Evolutionary conservation across 2,797 vertebrate genomes (phyloP).

Genomic region (Eupleurogrammus muticus): DNA sequence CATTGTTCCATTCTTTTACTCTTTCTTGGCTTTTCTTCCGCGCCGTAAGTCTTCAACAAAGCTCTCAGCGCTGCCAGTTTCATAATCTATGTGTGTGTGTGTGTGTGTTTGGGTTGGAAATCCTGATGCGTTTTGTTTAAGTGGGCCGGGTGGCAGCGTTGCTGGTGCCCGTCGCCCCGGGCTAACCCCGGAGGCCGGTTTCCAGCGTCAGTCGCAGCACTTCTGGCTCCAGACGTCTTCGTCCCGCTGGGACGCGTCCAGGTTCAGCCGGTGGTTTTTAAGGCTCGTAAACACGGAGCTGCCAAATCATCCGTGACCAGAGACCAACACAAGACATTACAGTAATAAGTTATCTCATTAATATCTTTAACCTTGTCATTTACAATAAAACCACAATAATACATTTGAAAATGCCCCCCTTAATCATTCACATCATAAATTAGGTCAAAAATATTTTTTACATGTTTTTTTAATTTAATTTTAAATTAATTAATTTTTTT

Average conservation of each 20-base stretch:
- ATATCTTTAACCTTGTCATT: constrained; percentile 12
- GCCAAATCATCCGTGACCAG: constrained; percentile 32
- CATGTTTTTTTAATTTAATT: too few relatives aligned
- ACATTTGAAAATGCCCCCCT: neutral
- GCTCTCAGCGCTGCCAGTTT: constrained; percentile 33
- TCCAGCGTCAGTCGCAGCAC: constrained; percentile 37
- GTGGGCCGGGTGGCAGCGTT: constrained; percentile 32
- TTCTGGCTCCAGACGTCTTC: constrained; percentile 42
- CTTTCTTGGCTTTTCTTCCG: constrained; percentile 50
- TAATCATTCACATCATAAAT: constrained; percentile 5
- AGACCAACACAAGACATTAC: constrained; percentile 10
- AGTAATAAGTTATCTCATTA: neutral
- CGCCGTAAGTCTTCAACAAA: constrained; percentile 40
- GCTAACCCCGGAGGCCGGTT: constrained; percentile 62
- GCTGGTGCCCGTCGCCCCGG: constrained; percentile 63
- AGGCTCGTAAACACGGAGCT: constrained; percentile 10
- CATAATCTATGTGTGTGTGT: constrained; percentile 30
- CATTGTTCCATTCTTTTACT: constrained; percentile 62
- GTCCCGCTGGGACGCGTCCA: constrained; percentile 40
- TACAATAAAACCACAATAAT: constrained; percentile 13
- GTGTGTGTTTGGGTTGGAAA: constrained; percentile 34
- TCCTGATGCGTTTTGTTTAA: constrained; percentile 41
- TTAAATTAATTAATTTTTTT: too few relatives aligned
- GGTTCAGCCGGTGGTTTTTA: constrained; percentile 20
- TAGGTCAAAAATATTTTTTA: neutral